These are phyloP conservation scores for Benitochromis conjunctus DNA, from an alignment of 2,113 vertebrate genomes.

Conservation along the genomic window DNA sequence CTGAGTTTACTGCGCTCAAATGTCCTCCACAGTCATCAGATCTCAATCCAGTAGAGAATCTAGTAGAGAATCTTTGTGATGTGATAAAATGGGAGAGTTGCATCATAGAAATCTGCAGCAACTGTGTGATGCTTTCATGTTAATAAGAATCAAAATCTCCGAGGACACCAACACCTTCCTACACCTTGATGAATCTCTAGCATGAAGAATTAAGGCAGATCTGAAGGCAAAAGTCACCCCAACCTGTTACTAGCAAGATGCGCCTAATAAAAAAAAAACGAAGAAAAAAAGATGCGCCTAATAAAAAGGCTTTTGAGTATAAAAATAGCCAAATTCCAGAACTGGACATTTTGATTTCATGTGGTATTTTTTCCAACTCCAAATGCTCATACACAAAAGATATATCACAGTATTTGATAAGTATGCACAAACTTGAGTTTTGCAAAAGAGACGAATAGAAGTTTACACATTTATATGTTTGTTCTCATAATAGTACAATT, in stretches of 20 bases:
- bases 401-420: neutral
- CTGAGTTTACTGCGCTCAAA: neutral
- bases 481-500: neutral
- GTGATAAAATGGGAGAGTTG: neutral
- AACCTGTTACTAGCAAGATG: neutral
- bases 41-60: neutral
- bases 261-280: neutral
- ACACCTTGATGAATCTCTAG: neutral
- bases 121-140: neutral
- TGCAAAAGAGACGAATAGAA: neutral
- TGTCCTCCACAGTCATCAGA: neutral
- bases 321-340: neutral
- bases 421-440: neutral
- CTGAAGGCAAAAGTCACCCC: neutral
- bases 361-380: no score
- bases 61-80: neutral
- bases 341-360: neutral
- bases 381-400: no score
- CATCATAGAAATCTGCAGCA: neutral
- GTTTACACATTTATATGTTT: neutral
- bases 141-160: neutral
- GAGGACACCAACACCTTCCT: neutral
- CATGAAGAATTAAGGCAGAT: neutral
- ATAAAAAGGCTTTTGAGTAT: neutral
- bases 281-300: neutral